These are phyloP conservation scores for Salvator merianae DNA, from an alignment of 2,113 vertebrate species.

Conservation along the genomic window DNA sequence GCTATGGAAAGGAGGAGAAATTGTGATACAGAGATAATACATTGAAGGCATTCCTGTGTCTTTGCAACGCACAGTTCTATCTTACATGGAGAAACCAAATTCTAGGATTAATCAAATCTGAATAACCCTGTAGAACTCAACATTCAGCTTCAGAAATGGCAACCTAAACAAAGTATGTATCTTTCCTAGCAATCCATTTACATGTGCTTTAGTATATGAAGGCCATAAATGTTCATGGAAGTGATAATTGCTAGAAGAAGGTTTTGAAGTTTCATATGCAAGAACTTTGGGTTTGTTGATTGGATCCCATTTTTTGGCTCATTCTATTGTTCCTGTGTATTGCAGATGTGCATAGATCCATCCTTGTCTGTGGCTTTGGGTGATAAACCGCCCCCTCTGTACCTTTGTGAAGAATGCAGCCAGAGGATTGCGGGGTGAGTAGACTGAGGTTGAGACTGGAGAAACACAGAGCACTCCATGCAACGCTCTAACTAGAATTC, in stretches of 20 bases:
- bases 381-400: slow-evolving; percentile 97
- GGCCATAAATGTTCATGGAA: not conserved
- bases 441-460: not conserved
- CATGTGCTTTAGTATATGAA: too few relatives aligned
- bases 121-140: too few relatives aligned
- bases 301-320: slow-evolving; percentile 11
- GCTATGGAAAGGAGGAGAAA: not conserved
- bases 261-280: not conserved
- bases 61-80: not conserved
- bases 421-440: slow-evolving; percentile 95
- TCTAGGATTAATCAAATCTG: not conserved
- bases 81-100: not conserved
- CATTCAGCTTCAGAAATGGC: not conserved
- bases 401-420: slow-evolving; percentile 98
- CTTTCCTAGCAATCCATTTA: not conserved
- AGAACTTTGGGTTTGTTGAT: not conserved
- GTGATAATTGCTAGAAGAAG: not conserved
- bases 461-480: not conserved
- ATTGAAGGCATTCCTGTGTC: not conserved
- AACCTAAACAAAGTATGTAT: not conserved
- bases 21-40: not conserved
- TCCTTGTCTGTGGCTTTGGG: slow-evolving; percentile 95
- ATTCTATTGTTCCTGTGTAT: slow-evolving; percentile 58
- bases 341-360: slow-evolving; percentile 98
- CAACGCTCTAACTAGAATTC: too few relatives aligned